Conservation (phyloP, 2,888 invertebrate species). For the Ctena decussata region DNA sequence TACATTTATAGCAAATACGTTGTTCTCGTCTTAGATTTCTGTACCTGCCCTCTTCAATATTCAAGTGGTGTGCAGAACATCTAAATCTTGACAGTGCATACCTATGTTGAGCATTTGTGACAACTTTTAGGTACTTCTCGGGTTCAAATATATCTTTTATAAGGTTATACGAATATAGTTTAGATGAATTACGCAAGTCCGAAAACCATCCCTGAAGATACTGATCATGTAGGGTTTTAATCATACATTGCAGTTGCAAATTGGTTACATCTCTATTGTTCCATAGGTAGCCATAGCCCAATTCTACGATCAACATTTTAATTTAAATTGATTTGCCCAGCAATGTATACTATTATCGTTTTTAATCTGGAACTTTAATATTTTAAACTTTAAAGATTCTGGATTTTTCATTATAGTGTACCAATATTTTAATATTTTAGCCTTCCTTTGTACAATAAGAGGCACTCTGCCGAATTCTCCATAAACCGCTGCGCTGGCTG, state of each 20-base stretch:
- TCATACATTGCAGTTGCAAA: neutral
- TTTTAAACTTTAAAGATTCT: neutral
- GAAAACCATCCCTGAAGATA: too few relatives aligned
- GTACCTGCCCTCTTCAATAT: neutral
- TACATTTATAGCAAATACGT: neutral
- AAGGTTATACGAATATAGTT: neutral
- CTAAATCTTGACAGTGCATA: neutral
- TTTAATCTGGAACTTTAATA: neutral
- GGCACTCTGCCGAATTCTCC: conserved; percentile 25
- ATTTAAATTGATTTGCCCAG: neutral
- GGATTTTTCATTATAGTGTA: neutral
- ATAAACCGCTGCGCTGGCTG: conserved; percentile 23
- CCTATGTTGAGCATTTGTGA: neutral
- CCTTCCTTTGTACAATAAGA: conserved; percentile 7
- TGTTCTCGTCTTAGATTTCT: neutral
- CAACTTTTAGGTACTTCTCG: neutral
- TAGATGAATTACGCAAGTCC: neutral
- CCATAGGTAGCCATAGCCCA: neutral
- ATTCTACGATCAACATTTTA: neutral
- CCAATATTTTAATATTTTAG: conserved; percentile 31
- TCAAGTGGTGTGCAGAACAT: neutral
- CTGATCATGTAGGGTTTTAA: neutral
- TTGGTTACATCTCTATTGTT: neutral
- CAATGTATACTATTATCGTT: neutral
- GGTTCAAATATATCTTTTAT: neutral